Evolutionary conservation across 2,888 invertebrate genomes (phyloP).

Genomic region (Actias luna): DNA sequence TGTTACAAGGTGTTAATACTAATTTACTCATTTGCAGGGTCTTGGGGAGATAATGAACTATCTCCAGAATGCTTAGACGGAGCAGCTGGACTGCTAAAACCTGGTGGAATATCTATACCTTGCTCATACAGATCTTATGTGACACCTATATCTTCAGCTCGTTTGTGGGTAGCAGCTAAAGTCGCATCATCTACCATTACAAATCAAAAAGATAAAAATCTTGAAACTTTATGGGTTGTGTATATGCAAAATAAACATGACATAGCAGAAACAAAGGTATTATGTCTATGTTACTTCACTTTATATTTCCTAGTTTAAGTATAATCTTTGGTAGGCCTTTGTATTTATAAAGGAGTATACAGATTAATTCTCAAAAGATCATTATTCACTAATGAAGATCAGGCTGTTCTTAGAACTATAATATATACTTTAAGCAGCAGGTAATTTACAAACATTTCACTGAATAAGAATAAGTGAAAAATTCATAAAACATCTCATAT

Average conservation of each 20-base stretch:
- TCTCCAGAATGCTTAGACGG: conserved; percentile 99
- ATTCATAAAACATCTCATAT: background rate
- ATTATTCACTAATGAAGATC: background rate
- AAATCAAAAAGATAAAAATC: conserved; percentile 59
- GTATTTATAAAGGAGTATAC: background rate
- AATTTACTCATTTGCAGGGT: conserved; percentile 71
- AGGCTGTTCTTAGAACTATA: background rate
- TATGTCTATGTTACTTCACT: background rate
- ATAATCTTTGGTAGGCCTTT: too few species aligned
- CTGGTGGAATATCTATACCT: conserved; percentile 96
- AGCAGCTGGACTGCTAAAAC: conserved; percentile 91
- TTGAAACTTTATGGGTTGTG: conserved; percentile 96
- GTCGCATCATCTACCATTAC: conserved; percentile 44
- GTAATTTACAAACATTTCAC: too few species aligned
- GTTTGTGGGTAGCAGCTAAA: conserved; percentile 90
- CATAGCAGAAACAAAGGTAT: conserved; percentile 85
- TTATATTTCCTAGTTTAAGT: background rate
- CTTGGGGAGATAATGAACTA: conserved; percentile 99
- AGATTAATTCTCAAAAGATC: background rate
- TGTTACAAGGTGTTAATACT: too few species aligned
- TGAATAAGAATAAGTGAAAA: background rate
- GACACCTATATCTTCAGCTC: conserved; percentile 95
- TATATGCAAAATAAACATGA: conserved; percentile 92
- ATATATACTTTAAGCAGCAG: background rate
- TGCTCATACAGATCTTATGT: conserved; percentile 92